Conservation (phyloP, 2,797 vertebrate species). For the Rhinatrema bivittatum region DNA sequence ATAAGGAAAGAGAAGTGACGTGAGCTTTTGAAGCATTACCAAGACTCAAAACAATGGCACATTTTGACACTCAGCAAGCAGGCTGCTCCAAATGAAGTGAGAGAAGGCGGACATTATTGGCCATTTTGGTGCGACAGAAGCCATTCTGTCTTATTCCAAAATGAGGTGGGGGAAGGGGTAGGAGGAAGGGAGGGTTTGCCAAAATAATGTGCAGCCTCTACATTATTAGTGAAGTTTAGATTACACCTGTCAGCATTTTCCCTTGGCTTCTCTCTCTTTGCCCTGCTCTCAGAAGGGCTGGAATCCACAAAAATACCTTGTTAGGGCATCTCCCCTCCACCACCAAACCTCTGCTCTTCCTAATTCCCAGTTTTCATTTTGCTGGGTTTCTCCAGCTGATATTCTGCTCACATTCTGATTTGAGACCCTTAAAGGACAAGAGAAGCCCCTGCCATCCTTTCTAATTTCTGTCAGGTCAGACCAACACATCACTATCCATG, state of each 20-base stretch:
- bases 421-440: constrained; percentile 24
- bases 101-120: constrained; percentile 80
- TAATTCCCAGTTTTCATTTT: constrained; percentile 4
- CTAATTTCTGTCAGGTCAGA: constrained; percentile 29
- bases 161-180: constrained; percentile 67
- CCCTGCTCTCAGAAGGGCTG: too few relatives aligned
- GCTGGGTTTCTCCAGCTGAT: too few relatives aligned
- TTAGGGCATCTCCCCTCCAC: background rate
- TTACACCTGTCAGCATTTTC: constrained; percentile 83
- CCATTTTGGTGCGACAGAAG: constrained; percentile 85
- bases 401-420: constrained; percentile 7
- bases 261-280: constrained; percentile 26
- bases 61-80: constrained; percentile 74
- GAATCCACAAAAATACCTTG: too few relatives aligned
- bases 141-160: constrained; percentile 81
- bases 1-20: constrained; percentile 55
- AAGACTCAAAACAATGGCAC: constrained; percentile 61
- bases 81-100: constrained; percentile 73
- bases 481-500: constrained; percentile 20
- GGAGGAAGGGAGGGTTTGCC: constrained; percentile 51
- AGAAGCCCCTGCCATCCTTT: constrained; percentile 12
- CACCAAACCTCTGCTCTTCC: background rate
- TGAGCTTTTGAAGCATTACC: constrained; percentile 76
- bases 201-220: constrained; percentile 87
- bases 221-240: constrained; percentile 83